Conservation (phyloP, 2,888 invertebrate species). For the Xestia ashworthii region DNA sequence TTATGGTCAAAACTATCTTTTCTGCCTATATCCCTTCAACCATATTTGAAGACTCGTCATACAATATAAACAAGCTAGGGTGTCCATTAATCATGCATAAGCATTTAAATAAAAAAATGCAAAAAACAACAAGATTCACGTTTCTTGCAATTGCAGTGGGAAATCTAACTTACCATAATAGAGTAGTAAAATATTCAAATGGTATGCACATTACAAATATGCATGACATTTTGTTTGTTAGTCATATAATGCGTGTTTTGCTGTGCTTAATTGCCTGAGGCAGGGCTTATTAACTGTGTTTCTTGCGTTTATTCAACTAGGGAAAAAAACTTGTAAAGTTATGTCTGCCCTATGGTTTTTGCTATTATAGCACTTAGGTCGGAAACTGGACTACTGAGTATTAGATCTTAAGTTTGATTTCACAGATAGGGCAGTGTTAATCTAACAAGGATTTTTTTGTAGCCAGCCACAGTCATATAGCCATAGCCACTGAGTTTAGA, state of each 20-base stretch:
- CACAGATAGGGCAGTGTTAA: neutral
- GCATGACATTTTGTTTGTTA: constrained; percentile 48
- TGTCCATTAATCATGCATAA: constrained; percentile 12
- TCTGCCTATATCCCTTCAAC: neutral
- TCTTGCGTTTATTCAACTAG: neutral
- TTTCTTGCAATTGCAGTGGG: constrained; percentile 35
- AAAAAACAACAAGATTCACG: constrained; percentile 46
- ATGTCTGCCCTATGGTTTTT: neutral
- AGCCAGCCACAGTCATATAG: neutral
- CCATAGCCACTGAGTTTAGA: neutral
- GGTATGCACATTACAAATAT: constrained; percentile 33
- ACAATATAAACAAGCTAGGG: constrained; percentile 3
- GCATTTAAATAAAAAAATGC: constrained; percentile 28
- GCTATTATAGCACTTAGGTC: neutral
- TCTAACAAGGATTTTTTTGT: neutral
- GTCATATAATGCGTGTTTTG: constrained; percentile 30
- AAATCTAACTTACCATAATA: constrained; percentile 44
- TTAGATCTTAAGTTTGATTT: neutral
- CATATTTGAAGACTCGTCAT: neutral
- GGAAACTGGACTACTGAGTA: neutral
- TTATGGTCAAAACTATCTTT: neutral
- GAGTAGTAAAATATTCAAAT: constrained; percentile 50
- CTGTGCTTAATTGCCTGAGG: constrained; percentile 37
- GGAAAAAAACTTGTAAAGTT: neutral
- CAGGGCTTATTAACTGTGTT: constrained; percentile 4